phyloP scores from a whole-genome alignment of 2,113 vertebrate genomes.

The Nothocercus julius region DNA sequence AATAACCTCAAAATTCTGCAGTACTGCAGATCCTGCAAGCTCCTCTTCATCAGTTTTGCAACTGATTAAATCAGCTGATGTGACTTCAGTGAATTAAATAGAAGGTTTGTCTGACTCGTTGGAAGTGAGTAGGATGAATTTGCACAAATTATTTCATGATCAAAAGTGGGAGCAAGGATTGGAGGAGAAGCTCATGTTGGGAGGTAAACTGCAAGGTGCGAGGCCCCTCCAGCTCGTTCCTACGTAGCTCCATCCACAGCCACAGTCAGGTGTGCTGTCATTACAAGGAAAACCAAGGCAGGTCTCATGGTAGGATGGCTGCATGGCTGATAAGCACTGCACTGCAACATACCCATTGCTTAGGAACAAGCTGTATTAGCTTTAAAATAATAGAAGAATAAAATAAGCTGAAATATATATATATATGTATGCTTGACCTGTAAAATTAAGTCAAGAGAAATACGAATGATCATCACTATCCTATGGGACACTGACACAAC shows the following conservation, averaged over 20 bases:
- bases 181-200: constrained; percentile 46
- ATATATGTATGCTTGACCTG: neutral
- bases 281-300: neutral
- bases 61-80: neutral
- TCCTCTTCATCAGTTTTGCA: neutral
- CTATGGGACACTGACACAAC: neutral
- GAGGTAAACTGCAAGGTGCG: neutral
- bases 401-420: neutral
- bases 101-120: neutral
- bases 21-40: neutral
- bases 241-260: neutral
- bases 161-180: neutral
- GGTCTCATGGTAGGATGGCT: neutral
- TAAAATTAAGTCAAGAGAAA: neutral
- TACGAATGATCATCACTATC: neutral
- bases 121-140: neutral
- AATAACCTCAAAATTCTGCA: neutral
- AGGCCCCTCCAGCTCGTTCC: neutral
- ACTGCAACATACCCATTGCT: neutral
- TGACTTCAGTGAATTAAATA: neutral
- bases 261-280: neutral
- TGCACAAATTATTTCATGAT: neutral
- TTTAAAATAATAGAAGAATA: neutral
- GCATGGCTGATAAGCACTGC: neutral
- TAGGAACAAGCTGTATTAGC: neutral